These are phyloP conservation scores for Tetragnatha montana DNA, from an alignment of 2,888 invertebrate genomes.

Conservation along the genomic window DNA sequence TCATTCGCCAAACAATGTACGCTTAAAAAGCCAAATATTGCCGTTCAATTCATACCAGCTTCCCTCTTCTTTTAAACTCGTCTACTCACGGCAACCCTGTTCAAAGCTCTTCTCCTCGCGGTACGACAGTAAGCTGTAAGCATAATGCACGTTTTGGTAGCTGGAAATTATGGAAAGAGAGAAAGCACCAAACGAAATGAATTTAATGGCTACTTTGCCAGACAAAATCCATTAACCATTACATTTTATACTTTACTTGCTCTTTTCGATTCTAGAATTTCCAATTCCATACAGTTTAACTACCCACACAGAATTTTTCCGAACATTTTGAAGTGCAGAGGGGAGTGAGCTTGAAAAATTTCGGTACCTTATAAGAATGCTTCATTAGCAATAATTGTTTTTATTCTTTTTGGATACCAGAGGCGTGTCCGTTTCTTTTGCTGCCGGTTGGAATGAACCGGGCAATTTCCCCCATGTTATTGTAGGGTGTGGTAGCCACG, in stretches of 20 bases:
- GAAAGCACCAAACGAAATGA: neutral
- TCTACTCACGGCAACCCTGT: no score
- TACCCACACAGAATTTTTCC: neutral
- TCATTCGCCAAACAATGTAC: no score
- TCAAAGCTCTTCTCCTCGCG: no score
- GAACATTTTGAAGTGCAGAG: neutral
- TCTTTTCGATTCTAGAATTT: conserved; percentile 5
- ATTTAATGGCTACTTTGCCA: neutral
- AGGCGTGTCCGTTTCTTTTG: conserved; percentile 8
- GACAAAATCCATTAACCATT: conserved; percentile 20
- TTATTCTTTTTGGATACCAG: conserved; percentile 13
- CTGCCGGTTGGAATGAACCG: neutral
- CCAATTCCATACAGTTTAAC: conserved; percentile 7
- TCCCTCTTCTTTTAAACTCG: no score
- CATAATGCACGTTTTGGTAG: no score
- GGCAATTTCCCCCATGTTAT: neutral
- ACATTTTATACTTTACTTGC: neutral
- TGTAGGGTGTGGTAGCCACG: conserved; percentile 1
- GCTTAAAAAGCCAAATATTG: no score
- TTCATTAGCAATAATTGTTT: neutral
- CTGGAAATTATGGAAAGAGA: no score
- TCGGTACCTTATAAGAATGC: neutral
- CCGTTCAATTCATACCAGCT: no score
- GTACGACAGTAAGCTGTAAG: no score
- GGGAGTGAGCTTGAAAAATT: neutral